phyloP scores from a whole-genome alignment of 2,113 vertebrate species.

The Calidris pygmaea region DNA sequence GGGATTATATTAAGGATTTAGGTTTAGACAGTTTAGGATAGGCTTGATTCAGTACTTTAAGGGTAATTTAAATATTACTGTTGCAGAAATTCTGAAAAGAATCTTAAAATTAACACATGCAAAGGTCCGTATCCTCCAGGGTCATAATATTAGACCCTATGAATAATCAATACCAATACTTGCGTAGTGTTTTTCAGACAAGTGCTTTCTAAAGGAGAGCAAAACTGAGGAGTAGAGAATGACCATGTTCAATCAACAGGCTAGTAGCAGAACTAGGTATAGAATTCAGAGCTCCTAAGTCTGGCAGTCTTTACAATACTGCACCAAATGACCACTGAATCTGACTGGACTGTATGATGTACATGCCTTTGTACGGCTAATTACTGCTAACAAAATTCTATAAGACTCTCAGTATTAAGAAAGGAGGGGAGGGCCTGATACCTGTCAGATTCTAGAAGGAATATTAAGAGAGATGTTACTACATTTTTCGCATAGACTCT shows the following conservation, averaged over 20 bases:
- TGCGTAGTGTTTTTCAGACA: background rate
- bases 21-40: background rate
- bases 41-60: background rate
- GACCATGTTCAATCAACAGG: background rate
- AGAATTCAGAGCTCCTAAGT: background rate
- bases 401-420: background rate
- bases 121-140: background rate
- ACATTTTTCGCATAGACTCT: background rate
- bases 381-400: background rate
- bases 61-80: background rate
- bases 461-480: background rate
- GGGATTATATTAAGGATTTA: background rate
- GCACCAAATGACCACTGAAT: background rate
- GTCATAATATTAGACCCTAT: background rate
- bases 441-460: background rate
- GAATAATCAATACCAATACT: background rate
- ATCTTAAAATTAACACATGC: background rate
- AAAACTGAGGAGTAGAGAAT: background rate
- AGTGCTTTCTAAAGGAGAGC: background rate
- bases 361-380: background rate
- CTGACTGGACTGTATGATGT: background rate
- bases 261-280: background rate
- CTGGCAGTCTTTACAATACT: background rate
- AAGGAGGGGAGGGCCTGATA: background rate
- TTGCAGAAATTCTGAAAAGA: background rate